Percentiles rank a stretch among this genome's conserved stretches.
Evolutionary conservation across 2,797 vertebrate species (phyloP).

Genomic region (Gallinago solitaria): DNA sequence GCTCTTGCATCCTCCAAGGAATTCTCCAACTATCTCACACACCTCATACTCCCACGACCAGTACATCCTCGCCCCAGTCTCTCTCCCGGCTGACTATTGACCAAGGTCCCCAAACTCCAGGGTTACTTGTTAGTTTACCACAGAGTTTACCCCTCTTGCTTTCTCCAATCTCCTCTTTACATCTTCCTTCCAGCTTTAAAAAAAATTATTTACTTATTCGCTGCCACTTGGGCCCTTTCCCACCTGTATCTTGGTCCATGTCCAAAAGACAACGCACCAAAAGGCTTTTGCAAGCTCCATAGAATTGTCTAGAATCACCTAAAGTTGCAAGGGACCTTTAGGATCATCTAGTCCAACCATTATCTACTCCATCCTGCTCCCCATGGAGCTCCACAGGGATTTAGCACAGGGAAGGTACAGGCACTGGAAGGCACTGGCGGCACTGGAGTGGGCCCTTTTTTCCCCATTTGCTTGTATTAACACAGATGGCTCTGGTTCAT

Average conservation of each 20-base stretch:
- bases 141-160: neutral
- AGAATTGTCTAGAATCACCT: too few relatives aligned
- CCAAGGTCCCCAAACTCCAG: neutral
- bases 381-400: neutral
- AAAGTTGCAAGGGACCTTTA: too few relatives aligned
- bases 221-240: neutral
- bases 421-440: neutral
- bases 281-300: neutral
- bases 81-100: neutral
- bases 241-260: neutral
- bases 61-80: neutral
- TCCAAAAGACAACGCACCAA: neutral
- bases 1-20: rapidly evolving
- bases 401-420: neutral
- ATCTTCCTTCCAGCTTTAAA: neutral
- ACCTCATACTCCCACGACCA: rapidly evolving
- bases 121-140: neutral
- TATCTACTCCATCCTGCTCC: rapidly evolving
- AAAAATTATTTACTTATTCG: neutral
- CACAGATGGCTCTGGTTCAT: neutral
- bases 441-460: neutral
- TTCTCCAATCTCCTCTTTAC: neutral
- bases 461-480: neutral
- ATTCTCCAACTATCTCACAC: rapidly evolving
- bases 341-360: too few relatives aligned